Conservation (phyloP, 2,797 vertebrate species). For the Sebastes baramenuke region DNA sequence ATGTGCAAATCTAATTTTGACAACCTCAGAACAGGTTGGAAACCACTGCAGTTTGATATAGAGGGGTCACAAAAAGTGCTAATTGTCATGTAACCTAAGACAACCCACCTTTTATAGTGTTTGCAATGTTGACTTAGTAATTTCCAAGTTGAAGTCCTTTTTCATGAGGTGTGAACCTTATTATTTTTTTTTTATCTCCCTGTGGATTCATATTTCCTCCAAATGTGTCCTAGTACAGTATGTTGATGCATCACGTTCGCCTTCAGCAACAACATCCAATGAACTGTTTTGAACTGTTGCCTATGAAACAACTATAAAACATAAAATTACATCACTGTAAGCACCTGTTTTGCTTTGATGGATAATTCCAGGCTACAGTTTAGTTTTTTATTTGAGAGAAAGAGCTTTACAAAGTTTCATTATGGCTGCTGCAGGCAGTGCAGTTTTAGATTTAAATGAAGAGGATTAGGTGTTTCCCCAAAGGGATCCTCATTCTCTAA, state of each 20-base stretch:
- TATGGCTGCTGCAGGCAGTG: slow-evolving; percentile 44
- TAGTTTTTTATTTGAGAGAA: slow-evolving; percentile 31
- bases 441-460: slow-evolving; percentile 53
- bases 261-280: slow-evolving; percentile 12
- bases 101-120: not conserved
- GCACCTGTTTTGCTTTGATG: slow-evolving; percentile 57
- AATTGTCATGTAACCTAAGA: not conserved
- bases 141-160: not conserved
- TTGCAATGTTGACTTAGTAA: not conserved
- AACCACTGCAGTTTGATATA: not conserved
- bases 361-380: slow-evolving; percentile 17
- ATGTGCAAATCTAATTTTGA: too few species aligned
- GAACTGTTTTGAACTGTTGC: slow-evolving; percentile 16
- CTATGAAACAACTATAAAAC: slow-evolving; percentile 33
- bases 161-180: not conserved
- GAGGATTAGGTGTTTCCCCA: slow-evolving; percentile 59
- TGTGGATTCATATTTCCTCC: not conserved
- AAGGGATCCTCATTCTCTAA: slow-evolving; percentile 36
- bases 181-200: not conserved
- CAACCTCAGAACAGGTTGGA: too few species aligned
- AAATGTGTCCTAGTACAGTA: not conserved
- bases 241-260: slow-evolving; percentile 5
- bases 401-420: slow-evolving; percentile 19
- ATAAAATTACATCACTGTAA: slow-evolving; percentile 34
- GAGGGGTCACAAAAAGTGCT: not conserved